Evolutionary conservation across 1,140 invertebrate genomes (phyloP), one percentile per base, ranked within the genome.

Genomic region (Hyles euphorbiae): DNA sequence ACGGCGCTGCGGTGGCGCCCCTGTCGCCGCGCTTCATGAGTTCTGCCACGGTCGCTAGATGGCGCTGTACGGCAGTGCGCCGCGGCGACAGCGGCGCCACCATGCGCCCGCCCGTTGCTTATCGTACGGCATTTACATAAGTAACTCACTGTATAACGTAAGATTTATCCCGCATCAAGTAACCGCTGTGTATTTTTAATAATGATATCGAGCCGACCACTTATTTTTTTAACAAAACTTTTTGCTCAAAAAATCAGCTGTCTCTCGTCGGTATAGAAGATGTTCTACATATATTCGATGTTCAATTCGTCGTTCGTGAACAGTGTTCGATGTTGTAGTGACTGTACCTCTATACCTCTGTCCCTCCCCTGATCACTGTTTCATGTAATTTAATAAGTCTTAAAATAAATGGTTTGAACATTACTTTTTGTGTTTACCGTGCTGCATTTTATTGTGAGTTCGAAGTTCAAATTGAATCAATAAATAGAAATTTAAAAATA

Each of bases 401-500:
- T 53, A 65, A 61, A 62, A 81, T 86, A 78, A 82, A 86, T 82
- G 75, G 79, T 88, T 87, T 88, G 79, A 78, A 72, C 58, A 76
- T 74, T 71, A 40, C 36, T 71, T 45, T 85, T 87, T 88, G 81
- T 88, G 81, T 88, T 87, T 81, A 73, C 80, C 83, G 75, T 87
- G 86, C 86, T 88, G 79, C 83, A 87, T 87, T 87, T 87, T 77
- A 86, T 87, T 87, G 83, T 87, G 83, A 88, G 83, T 87, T 87
- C 76, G 76, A 87, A 86, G 86, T 88, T 88, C 86, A 88, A 88
- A 88, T 86, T 87, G 81, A 88, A 87, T 88, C 85, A 88, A 88
- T 88, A 88, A 88, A 88, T 88, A 88, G 85, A 81, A 77, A 85
- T 81, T 72, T 76, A 81, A 83, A 81, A 83, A 85, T 53, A 88